Evolutionary conservation across 1,140 invertebrate genomes (phyloP).

Genomic region (Rhopalosiphum padi): DNA sequence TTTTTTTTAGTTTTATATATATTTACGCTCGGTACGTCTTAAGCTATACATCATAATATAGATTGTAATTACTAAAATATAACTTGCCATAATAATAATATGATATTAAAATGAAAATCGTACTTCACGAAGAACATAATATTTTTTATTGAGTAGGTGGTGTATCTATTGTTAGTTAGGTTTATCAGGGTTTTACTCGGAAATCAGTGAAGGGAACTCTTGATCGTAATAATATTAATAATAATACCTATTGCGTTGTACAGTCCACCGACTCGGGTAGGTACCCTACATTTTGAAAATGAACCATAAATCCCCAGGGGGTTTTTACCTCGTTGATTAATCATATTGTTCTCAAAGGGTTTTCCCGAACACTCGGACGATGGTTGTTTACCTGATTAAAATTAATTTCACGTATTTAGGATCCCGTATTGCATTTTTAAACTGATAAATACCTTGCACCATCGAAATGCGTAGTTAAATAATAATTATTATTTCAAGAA

Average conservation of each 20-base stretch:
- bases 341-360: constrained; percentile 43
- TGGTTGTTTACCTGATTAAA: constrained; percentile 37
- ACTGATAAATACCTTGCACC: constrained; percentile 13
- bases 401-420: constrained; percentile 34
- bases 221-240: constrained; percentile 17
- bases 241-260: neutral
- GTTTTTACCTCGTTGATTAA: constrained; percentile 39
- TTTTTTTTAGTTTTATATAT: no score
- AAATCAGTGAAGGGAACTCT: neutral
- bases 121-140: neutral
- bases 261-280: neutral
- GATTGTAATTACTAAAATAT: neutral
- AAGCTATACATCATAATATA: no score
- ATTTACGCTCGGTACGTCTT: no score
- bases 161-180: neutral
- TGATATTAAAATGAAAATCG: neutral
- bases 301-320: constrained; percentile 8
- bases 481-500: neutral
- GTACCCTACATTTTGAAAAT: constrained; percentile 27
- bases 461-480: neutral
- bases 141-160: neutral
- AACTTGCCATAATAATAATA: neutral
- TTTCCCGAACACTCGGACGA: neutral
- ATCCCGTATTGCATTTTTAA: constrained; percentile 27
- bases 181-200: neutral